These are phyloP conservation scores for Sakesphorus luctuosus DNA, from an alignment of 2,113 vertebrate species.

Conservation along the genomic window DNA sequence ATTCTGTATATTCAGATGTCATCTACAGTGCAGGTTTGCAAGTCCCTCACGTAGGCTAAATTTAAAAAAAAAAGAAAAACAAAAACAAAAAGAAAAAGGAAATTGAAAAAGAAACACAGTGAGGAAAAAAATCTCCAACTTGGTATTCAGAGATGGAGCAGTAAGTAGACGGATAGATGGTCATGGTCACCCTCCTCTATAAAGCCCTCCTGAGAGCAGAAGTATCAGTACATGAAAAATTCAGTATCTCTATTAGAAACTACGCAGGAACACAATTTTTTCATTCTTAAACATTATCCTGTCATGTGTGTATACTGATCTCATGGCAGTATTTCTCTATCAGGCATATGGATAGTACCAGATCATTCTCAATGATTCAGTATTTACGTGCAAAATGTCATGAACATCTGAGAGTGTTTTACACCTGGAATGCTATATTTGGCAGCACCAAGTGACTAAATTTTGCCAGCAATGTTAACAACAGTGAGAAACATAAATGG, in stretches of 20 bases:
- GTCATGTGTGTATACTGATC: slow-evolving; percentile 22
- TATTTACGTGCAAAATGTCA: slow-evolving; percentile 61
- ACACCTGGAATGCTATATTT: slow-evolving; percentile 66
- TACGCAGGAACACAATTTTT: not conserved
- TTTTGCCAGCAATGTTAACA: slow-evolving; percentile 29
- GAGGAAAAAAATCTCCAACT: not conserved
- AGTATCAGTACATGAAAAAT: not conserved
- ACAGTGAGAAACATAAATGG: slow-evolving; percentile 19
- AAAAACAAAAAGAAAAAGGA: not conserved
- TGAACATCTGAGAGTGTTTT: slow-evolving; percentile 61
- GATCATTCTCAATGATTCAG: slow-evolving; percentile 65
- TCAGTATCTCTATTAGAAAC: not conserved
- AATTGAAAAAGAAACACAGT: not conserved
- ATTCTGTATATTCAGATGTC: not conserved
- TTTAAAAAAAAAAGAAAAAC: too few relatives aligned
- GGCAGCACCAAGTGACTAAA: slow-evolving; percentile 39
- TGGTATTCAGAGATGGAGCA: not conserved
- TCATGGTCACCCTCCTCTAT: not conserved
- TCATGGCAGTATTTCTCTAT: slow-evolving; percentile 51
- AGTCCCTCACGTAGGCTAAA: rapidly evolving
- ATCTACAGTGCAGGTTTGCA: not conserved
- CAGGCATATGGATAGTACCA: slow-evolving; percentile 62
- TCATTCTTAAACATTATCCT: slow-evolving; percentile 31
- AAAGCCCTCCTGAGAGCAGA: not conserved
- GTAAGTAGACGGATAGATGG: not conserved